Conservation (phyloP, 2,113 vertebrate genomes). For the Oreochromis tanganicae region DNA sequence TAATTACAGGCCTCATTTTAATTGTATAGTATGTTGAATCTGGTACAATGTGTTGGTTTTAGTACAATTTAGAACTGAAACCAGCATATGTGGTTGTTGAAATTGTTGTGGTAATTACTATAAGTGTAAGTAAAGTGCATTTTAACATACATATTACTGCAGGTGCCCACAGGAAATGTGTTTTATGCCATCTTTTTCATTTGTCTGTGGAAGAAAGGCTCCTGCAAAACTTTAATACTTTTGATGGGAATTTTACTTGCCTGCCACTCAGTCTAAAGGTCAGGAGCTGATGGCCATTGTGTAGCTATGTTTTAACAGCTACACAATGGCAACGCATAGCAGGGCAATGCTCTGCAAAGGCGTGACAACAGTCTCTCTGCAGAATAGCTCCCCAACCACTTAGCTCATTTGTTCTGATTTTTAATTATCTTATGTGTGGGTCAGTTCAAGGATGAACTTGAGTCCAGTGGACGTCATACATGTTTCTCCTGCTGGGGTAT, state of each 20-base stretch:
- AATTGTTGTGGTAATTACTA: background rate
- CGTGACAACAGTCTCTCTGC: background rate
- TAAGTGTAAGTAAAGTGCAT: background rate
- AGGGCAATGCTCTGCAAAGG: background rate
- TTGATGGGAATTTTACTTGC: background rate
- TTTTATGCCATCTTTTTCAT: constrained; percentile 15
- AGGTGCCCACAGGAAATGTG: background rate
- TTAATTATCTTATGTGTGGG: background rate
- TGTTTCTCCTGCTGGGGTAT: background rate
- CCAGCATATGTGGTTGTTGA: background rate
- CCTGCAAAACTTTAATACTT: background rate
- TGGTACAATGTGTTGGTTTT: background rate
- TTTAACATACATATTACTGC: background rate
- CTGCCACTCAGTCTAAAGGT: background rate
- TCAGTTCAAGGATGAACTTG: background rate
- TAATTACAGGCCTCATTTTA: background rate
- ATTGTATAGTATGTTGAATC: background rate
- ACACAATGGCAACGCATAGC: background rate
- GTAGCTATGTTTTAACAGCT: background rate
- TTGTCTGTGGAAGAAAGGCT: background rate
- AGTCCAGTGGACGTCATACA: background rate
- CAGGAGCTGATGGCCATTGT: background rate
- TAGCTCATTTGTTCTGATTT: constrained; percentile 17
- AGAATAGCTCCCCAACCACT: constrained; percentile 3
- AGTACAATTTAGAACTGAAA: background rate